phyloP scores from a whole-genome alignment of 2,113 vertebrate genomes.

The Sinocyclocheilus maitianheensis region DNA sequence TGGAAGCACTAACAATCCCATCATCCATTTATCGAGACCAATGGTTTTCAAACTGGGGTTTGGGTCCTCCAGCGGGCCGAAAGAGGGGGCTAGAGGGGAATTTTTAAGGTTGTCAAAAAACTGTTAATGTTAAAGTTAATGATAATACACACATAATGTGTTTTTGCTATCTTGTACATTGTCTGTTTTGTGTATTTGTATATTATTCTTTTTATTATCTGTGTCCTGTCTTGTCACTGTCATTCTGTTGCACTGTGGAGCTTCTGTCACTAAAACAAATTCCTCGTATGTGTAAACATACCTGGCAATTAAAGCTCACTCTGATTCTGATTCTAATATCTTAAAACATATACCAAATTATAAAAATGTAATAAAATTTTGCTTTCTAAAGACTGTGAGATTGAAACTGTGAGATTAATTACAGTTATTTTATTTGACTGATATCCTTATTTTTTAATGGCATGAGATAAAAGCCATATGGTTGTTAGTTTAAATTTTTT shows the following conservation, averaged over 20 bases:
- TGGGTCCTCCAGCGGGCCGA: not conserved
- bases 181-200: too few relatives aligned
- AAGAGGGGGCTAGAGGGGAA: not conserved
- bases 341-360: not conserved
- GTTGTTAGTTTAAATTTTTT: not conserved
- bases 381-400: not conserved
- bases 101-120: not conserved
- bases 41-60: not conserved
- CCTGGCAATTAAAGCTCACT: too few relatives aligned
- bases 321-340: not conserved
- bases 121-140: too few relatives aligned
- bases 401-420: not conserved
- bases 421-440: not conserved
- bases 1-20: slow-evolving; percentile 14
- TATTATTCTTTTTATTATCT: too few relatives aligned
- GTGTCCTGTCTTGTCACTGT: too few relatives aligned
- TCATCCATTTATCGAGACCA: not conserved
- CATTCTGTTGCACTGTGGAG: too few relatives aligned
- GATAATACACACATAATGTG: too few relatives aligned
- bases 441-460: not conserved
- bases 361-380: not conserved
- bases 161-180: too few relatives aligned
- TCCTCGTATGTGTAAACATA: too few relatives aligned
- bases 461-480: not conserved
- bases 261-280: too few relatives aligned